Evolutionary conservation across 2,888 invertebrate species (phyloP).

Genomic region (Candidula unifasciata): DNA sequence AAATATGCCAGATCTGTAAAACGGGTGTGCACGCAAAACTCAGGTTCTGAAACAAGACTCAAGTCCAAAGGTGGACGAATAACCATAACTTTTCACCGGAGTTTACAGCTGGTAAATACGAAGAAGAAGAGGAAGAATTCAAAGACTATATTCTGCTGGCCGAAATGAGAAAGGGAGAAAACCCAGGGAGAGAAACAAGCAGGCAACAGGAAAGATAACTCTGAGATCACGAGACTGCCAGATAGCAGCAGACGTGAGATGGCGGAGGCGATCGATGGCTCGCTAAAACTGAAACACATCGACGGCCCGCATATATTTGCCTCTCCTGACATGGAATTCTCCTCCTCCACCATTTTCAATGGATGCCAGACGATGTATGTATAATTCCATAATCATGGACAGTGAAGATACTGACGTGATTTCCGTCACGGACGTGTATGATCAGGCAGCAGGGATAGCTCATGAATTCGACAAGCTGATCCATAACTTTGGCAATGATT

Average conservation of each 20-base stretch:
- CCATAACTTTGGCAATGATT: conserved; percentile 92
- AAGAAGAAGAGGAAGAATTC: no score
- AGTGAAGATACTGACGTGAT: conserved; percentile 67
- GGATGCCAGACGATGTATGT: conserved; percentile 59
- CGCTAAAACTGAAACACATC: conserved; percentile 26
- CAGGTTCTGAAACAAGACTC: no score
- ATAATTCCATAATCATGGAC: conserved; percentile 63
- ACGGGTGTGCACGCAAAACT: no score
- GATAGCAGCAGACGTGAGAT: neutral
- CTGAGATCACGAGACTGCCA: conserved; percentile 33
- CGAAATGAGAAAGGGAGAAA: neutral
- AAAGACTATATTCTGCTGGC: no score
- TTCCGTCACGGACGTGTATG: conserved; percentile 94
- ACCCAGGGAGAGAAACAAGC: neutral
- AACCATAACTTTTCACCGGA: no score
- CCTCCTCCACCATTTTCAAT: conserved; percentile 58
- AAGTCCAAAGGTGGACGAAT: no score
- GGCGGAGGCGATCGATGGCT: conserved; percentile 13
- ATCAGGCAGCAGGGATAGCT: conserved; percentile 97
- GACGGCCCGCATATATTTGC: conserved; percentile 34
- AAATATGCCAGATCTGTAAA: no score
- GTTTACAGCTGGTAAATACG: no score
- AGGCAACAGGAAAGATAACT: neutral
- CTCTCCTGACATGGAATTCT: conserved; percentile 53
- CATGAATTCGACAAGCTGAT: conserved; percentile 98